Percentiles rank a stretch among this genome's conserved stretches.
Conservation (phyloP, 2,797 vertebrate species). For the Bradypus variegatus region DNA sequence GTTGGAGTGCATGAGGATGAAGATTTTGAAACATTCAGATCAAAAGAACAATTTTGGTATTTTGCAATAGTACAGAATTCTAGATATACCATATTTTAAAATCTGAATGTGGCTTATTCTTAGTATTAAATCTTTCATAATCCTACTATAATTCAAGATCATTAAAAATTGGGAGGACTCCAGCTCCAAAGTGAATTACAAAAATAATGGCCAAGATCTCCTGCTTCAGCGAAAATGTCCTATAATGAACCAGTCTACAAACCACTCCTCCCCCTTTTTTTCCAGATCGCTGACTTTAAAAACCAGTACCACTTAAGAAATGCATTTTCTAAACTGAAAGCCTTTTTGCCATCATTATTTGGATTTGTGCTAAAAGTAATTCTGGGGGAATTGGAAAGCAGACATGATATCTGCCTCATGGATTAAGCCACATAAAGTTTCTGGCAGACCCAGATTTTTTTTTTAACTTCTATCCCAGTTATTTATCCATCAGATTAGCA, state of each 20-base stretch:
- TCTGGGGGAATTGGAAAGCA: neutral
- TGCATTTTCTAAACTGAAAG: constrained; percentile 8
- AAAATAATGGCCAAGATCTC: neutral
- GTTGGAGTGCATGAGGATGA: neutral
- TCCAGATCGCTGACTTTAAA: constrained; percentile 30
- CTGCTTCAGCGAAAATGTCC: neutral
- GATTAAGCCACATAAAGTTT: constrained; percentile 1
- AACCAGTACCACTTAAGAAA: neutral
- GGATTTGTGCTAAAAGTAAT: constrained; percentile 36
- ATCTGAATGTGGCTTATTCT: neutral
- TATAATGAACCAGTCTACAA: neutral
- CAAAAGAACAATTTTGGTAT: neutral
- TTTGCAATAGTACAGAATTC: neutral
- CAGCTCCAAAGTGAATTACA: constrained; percentile 25
- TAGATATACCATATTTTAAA: neutral
- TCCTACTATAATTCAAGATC: constrained; percentile 27
- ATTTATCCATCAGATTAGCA: constrained; percentile 26
- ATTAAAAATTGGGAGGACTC: neutral
- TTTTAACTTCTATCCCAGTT: neutral
- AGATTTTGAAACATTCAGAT: neutral
- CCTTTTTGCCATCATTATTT: neutral
- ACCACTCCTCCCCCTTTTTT: neutral
- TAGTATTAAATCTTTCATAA: neutral
- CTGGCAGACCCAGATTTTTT: neutral
- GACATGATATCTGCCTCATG: neutral